phyloP scores from a whole-genome alignment of 2,797 vertebrate genomes.

The Knipowitschia caucasica region DNA sequence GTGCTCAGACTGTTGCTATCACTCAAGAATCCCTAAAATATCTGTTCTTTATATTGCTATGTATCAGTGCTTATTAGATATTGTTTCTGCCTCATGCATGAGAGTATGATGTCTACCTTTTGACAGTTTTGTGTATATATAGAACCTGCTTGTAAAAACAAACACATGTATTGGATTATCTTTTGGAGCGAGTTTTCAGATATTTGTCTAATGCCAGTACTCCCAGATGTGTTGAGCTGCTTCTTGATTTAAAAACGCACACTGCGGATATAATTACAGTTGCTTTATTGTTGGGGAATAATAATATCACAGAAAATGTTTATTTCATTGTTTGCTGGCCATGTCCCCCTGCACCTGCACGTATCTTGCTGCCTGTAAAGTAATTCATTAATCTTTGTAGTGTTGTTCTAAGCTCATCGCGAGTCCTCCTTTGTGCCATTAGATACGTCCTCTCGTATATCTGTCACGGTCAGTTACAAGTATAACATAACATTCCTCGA shows the following conservation, averaged over 20 bases:
- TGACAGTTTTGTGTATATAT: too few relatives aligned
- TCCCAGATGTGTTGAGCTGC: background rate
- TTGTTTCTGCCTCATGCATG: too few relatives aligned
- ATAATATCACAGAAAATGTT: too few relatives aligned
- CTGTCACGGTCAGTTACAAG: slow-evolving; percentile 26
- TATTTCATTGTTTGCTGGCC: background rate
- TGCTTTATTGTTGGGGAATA: too few relatives aligned
- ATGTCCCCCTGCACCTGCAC: slow-evolving; percentile 2
- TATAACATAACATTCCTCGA: slow-evolving; percentile 7
- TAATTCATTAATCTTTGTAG: slow-evolving; percentile 32
- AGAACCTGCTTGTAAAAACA: too few relatives aligned
- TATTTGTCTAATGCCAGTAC: slow-evolving; percentile 9
- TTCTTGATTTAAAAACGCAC: background rate
- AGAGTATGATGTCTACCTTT: too few relatives aligned
- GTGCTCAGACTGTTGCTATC: slow-evolving; percentile 64
- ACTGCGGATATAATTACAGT: background rate
- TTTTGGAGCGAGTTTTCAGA: too few relatives aligned
- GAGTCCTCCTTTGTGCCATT: slow-evolving; percentile 29
- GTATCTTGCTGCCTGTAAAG: slow-evolving; percentile 8
- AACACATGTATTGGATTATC: background rate
- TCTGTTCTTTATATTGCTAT: slow-evolving; percentile 46
- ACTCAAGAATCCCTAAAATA: slow-evolving; percentile 59
- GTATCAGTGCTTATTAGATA: too few relatives aligned
- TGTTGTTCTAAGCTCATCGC: slow-evolving; percentile 29
- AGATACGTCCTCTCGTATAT: slow-evolving; percentile 32